These are phyloP conservation scores for Gambelia wislizenii DNA, from an alignment of 2,797 vertebrate species.

Conservation along the genomic window DNA sequence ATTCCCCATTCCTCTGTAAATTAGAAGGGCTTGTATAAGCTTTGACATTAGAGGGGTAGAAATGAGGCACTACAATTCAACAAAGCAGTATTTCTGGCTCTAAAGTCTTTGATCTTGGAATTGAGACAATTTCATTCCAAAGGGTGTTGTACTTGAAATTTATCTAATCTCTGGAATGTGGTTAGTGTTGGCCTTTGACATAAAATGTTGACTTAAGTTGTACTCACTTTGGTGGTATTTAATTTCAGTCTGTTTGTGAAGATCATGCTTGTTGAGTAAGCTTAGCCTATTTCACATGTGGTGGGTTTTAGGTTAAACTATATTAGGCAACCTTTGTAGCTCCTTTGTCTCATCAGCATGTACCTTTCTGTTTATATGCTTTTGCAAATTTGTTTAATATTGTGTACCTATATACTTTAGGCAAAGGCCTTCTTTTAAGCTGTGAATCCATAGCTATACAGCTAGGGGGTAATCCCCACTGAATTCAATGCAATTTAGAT, in stretches of 20 bases:
- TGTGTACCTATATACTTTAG: not conserved
- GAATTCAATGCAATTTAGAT: not conserved
- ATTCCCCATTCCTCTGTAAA: not conserved
- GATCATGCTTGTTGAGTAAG: conserved; percentile 31
- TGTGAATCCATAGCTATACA: not conserved
- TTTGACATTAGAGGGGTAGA: not conserved
- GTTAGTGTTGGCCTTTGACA: not conserved
- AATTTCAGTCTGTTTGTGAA: conserved; percentile 17
- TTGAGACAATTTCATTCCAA: not conserved
- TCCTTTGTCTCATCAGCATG: not conserved
- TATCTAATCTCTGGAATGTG: not conserved
- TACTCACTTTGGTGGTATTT: not conserved
- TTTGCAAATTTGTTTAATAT: not conserved
- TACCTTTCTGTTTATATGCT: not conserved
- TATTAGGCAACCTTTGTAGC: not conserved
- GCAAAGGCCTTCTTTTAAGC: not conserved
- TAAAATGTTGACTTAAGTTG: not conserved
- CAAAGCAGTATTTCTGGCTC: not conserved
- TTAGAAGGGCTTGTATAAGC: not conserved
- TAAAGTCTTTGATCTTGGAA: conserved; percentile 5
- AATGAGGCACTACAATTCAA: not conserved
- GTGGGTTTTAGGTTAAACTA: conserved; percentile 47
- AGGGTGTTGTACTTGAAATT: not conserved
- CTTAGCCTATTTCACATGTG: conserved; percentile 1
- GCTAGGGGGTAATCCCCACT: not conserved